phyloP scores from a whole-genome alignment of 2,888 invertebrate species.

The Cremastinae sp. region DNA sequence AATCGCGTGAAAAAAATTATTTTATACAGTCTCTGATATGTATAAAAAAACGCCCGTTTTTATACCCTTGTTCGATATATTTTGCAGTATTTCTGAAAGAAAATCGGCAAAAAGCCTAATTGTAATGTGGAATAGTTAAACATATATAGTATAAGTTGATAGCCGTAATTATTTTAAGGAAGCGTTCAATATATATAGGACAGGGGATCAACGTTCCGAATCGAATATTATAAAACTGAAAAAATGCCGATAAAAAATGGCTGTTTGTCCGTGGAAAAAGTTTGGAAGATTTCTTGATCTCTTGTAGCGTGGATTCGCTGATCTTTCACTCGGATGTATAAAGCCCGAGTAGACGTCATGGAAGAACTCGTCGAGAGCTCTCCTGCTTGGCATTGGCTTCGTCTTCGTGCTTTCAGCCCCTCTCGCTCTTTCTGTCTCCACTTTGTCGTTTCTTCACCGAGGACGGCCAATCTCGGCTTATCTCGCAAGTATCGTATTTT shows the following conservation, averaged over 20 bases:
- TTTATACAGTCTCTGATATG: too few relatives aligned
- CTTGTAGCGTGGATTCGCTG: constrained; percentile 28
- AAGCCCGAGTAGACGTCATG: constrained; percentile 43
- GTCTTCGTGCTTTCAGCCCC: constrained; percentile 2
- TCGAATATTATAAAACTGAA: too few relatives aligned
- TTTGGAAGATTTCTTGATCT: constrained; percentile 45
- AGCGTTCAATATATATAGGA: too few relatives aligned
- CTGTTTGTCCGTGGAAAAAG: constrained; percentile 19
- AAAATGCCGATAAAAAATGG: neutral
- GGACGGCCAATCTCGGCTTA: constrained; percentile 63
- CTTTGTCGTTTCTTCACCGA: constrained; percentile 29
- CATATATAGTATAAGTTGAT: too few relatives aligned
- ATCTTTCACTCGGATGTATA: constrained; percentile 44
- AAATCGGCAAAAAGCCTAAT: too few relatives aligned
- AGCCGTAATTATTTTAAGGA: too few relatives aligned
- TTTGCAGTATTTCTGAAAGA: too few relatives aligned
- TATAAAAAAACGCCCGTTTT: too few relatives aligned
- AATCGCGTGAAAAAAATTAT: too few relatives aligned
- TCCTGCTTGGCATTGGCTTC: neutral
- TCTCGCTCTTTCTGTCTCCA: constrained; percentile 13
- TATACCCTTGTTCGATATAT: too few relatives aligned
- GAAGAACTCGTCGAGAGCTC: constrained; percentile 27
- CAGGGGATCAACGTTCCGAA: too few relatives aligned
- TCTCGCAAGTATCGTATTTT: constrained; percentile 63
- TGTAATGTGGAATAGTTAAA: too few relatives aligned